A percentile compares a stretch with the other conserved stretches of the same genome.
These are phyloP conservation scores for Phoeniculus purpureus DNA, from an alignment of 2,797 vertebrate species.

Conservation along the genomic window DNA sequence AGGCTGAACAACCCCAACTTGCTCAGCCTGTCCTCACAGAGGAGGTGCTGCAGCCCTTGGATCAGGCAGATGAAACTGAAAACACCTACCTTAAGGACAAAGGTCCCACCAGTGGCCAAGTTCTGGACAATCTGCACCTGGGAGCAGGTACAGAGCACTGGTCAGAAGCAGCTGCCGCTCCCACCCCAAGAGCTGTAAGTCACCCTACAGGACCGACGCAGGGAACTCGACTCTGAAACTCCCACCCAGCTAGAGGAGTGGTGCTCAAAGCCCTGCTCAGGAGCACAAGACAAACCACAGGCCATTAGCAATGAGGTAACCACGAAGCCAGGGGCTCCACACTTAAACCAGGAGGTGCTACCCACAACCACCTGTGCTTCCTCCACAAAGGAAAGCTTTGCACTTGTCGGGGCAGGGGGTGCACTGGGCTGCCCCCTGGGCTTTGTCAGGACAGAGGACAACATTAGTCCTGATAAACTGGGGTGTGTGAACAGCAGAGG, in stretches of 20 bases:
- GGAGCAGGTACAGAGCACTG: not conserved
- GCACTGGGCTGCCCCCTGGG: not conserved
- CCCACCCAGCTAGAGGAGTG: not conserved
- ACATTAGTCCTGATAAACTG: not conserved
- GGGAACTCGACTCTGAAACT: not conserved
- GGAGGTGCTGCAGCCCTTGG: no score
- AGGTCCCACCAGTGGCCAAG: conserved; percentile 87
- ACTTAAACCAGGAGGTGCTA: not conserved
- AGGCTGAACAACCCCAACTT: no score
- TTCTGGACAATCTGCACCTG: conserved; percentile 94
- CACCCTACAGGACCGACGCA: not conserved
- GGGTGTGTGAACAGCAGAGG: not conserved
- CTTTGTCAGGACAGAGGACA: not conserved
- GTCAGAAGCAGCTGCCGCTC: not conserved
- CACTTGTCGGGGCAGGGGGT: not conserved
- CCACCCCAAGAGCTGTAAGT: not conserved
- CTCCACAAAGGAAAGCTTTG: not conserved
- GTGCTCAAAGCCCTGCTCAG: not conserved
- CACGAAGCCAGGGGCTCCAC: not conserved
- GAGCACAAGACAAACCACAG: not conserved
- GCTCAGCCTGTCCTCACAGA: no score
- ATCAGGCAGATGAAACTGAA: not conserved
- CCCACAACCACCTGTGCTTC: not conserved
- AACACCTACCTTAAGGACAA: conserved; percentile 91
- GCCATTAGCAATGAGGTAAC: not conserved